These are phyloP conservation scores for Steromphala cineraria DNA, from an alignment of 2,888 invertebrate genomes.

Conservation along the genomic window DNA sequence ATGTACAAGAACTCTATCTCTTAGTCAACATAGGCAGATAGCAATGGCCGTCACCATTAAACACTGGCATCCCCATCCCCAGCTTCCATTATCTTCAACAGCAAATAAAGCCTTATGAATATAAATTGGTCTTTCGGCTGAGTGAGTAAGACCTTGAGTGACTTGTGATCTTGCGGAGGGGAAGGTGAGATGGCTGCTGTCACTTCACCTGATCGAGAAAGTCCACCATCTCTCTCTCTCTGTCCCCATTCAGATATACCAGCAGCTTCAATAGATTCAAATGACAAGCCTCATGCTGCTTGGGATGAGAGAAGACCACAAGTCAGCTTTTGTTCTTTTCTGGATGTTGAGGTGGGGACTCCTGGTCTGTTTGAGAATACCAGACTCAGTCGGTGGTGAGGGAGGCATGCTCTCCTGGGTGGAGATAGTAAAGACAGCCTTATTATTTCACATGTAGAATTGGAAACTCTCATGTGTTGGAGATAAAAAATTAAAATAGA, in stretches of 20 bases:
- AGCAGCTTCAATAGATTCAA: not conserved
- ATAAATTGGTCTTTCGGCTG: conserved; percentile 10
- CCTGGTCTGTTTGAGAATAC: not conserved
- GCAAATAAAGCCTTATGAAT: conserved; percentile 13
- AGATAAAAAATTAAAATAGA: too few relatives aligned
- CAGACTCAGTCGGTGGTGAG: not conserved
- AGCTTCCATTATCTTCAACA: not conserved
- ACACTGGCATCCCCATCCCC: not conserved
- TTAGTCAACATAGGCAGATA: not conserved
- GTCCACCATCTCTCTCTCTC: not conserved
- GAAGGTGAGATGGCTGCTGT: too few relatives aligned
- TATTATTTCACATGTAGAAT: too few relatives aligned
- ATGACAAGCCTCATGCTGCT: not conserved
- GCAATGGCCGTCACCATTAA: not conserved
- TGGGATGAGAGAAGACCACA: not conserved
- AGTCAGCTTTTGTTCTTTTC: not conserved
- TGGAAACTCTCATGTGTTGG: too few relatives aligned
- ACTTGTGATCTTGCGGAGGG: not conserved
- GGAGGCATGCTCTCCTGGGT: not conserved
- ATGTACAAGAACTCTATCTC: too few relatives aligned
- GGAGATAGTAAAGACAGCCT: too few relatives aligned
- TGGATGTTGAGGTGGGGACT: not conserved
- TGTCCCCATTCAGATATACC: not conserved
- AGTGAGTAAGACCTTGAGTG: not conserved
- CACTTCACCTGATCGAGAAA: too few relatives aligned